phyloP scores from a whole-genome alignment of 2,888 invertebrate species.

The Thalpophila matura region DNA sequence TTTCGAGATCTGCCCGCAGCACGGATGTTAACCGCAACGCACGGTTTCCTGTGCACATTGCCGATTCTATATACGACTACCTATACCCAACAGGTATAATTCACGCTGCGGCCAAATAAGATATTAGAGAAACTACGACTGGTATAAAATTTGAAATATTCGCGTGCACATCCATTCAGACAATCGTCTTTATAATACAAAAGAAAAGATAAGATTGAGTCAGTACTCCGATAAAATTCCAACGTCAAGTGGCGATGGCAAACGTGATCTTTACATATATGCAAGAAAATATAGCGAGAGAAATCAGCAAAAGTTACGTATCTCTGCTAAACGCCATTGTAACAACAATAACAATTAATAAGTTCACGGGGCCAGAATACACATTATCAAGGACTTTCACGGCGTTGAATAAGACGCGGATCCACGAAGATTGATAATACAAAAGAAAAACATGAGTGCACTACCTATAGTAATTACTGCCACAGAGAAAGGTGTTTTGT shows the following conservation, averaged over 20 bases:
- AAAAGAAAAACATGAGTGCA: conserved; percentile 81
- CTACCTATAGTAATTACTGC: conserved; percentile 80
- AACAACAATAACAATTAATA: conserved; percentile 75
- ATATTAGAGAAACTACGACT: conserved; percentile 60
- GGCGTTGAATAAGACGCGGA: conserved; percentile 76
- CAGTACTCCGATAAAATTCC: conserved; percentile 63
- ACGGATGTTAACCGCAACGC: conserved; percentile 82
- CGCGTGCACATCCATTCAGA: conserved; percentile 75
- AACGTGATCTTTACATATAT: conserved; percentile 38
- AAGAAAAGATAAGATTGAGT: conserved; percentile 52
- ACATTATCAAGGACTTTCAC: conserved; percentile 83
- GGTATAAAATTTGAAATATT: conserved; percentile 72
- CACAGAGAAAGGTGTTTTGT: conserved; percentile 82
- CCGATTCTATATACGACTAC: conserved; percentile 70
- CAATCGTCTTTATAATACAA: conserved; percentile 57
- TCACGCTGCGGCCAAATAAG: conserved; percentile 58
- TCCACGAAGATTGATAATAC: conserved; percentile 78
- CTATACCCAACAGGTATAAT: conserved; percentile 60
- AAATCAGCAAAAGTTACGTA: conserved; percentile 60
- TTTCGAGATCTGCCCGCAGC: conserved; percentile 83
- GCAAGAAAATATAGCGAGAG: conserved; percentile 47
- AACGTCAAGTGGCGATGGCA: conserved; percentile 56
- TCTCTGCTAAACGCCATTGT: conserved; percentile 60
- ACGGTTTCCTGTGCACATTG: conserved; percentile 72
- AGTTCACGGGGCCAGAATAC: conserved; percentile 69